Conservation (phyloP, 1,140 invertebrate species). For the Holotrichia oblita region DNA sequence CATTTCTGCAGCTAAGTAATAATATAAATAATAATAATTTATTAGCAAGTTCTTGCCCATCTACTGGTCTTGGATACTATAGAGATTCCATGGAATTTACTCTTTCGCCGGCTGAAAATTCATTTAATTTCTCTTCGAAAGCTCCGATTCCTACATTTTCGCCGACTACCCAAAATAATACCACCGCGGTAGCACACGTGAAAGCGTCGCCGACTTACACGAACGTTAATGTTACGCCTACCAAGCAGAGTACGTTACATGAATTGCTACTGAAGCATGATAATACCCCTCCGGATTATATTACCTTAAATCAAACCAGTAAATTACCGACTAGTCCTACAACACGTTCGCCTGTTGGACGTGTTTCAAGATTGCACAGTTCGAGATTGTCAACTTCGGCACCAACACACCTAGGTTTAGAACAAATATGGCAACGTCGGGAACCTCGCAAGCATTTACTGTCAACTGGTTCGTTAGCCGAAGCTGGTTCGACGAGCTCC, state of each 20-base stretch:
- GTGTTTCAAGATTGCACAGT: slow-evolving; percentile 59
- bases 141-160: slow-evolving; percentile 65
- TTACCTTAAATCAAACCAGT: slow-evolving; percentile 63
- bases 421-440: slow-evolving; percentile 84
- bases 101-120: slow-evolving; percentile 27
- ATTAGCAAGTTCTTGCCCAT: slow-evolving; percentile 56
- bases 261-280: slow-evolving; percentile 73
- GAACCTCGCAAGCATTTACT: slow-evolving; percentile 86
- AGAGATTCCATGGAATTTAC: slow-evolving; percentile 51
- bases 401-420: slow-evolving; percentile 81
- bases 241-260: slow-evolving; percentile 66
- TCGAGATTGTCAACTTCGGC: slow-evolving; percentile 83
- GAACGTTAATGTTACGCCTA: slow-evolving; percentile 60
- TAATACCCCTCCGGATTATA: slow-evolving; percentile 65
- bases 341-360: slow-evolving; percentile 41
- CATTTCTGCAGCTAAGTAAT: slow-evolving; percentile 43
- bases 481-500: slow-evolving; percentile 88
- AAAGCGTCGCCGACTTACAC: not conserved
- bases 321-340: slow-evolving; percentile 7
- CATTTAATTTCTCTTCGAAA: slow-evolving; percentile 53
- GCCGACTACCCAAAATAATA: slow-evolving; percentile 64
- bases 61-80: slow-evolving; percentile 55
- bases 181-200: not conserved
- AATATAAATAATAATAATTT: slow-evolving; percentile 49
- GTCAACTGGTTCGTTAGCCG: slow-evolving; percentile 86